Percentiles rank a stretch among this genome's conserved stretches.
Conservation (phyloP, 37 sponge, comb jelly and placozoan species). For the Petrosia ficiformis region DNA sequence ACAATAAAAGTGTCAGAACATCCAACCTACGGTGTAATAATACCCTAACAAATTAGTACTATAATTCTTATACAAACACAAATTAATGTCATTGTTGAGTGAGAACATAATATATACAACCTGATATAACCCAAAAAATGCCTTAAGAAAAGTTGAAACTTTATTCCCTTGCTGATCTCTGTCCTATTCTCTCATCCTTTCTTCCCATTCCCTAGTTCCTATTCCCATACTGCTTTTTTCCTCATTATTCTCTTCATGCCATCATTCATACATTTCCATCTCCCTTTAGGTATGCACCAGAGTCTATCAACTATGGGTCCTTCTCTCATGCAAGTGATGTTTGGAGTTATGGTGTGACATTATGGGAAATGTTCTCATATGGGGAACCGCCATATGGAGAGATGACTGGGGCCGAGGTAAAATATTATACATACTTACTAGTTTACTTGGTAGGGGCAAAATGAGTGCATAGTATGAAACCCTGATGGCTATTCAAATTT, state of each 20-base stretch:
- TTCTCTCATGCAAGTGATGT: constrained; percentile 93
- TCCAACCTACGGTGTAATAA: no score
- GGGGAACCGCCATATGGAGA: constrained; percentile 96
- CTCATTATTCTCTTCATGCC: neutral
- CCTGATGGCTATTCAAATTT: neutral
- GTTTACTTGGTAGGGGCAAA: neutral
- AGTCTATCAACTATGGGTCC: constrained; percentile 92
- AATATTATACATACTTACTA: neutral
- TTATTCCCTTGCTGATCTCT: no score
- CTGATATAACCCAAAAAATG: no score
- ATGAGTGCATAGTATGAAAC: constrained; percentile 5
- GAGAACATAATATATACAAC: no score
- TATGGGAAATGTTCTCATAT: constrained; percentile 99
- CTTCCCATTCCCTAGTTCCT: neutral
- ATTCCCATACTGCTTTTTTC: neutral
- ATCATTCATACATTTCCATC: neutral
- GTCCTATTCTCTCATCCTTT: neutral
- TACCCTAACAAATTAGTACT: no score
- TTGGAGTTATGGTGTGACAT: constrained; percentile 97
- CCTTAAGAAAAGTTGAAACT: no score
- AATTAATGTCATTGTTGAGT: no score
- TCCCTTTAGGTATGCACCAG: constrained; percentile 92
- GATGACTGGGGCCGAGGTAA: constrained; percentile 84
- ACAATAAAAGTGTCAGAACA: no score
- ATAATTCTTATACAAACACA: no score